Evolutionary conservation across 2,888 invertebrate species (phyloP).

Genomic region (Pachliopta kotzebuea): DNA sequence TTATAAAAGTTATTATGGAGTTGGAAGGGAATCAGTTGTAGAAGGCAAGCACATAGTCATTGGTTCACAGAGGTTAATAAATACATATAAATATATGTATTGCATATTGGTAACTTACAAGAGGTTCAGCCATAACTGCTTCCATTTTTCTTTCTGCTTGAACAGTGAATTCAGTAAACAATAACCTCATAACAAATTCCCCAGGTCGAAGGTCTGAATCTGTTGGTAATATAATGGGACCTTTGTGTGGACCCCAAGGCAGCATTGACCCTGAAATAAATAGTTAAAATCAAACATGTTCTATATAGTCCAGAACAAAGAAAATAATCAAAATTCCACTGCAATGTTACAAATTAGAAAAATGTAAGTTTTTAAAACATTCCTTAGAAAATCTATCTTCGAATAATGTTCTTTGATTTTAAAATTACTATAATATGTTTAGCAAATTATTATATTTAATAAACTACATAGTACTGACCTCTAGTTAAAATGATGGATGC

Average conservation of each 20-base stretch:
- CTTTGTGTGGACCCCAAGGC: constrained; percentile 92
- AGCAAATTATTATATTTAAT: not conserved
- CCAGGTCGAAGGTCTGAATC: constrained; percentile 91
- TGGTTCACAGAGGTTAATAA: too few relatives aligned
- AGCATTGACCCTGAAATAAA: constrained; percentile 81
- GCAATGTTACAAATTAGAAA: too few relatives aligned
- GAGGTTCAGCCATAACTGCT: constrained; percentile 93
- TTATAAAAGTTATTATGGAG: too few relatives aligned
- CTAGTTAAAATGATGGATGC: constrained; percentile 59
- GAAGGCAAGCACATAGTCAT: too few relatives aligned
- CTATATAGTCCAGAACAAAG: not conserved
- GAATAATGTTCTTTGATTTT: not conserved
- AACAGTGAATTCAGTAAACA: constrained; percentile 96
- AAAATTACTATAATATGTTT: too few relatives aligned
- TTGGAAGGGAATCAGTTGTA: too few relatives aligned
- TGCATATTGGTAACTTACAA: constrained; percentile 72
- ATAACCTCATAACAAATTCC: constrained; percentile 96
- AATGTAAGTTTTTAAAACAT: too few relatives aligned
- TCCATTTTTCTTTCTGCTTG: constrained; percentile 98
- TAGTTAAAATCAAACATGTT: not conserved
- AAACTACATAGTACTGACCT: constrained; percentile 43
- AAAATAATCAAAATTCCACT: not conserved
- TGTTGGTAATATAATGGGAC: constrained; percentile 76
- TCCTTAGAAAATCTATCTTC: too few relatives aligned
- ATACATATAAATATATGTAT: too few relatives aligned